phyloP scores from a whole-genome alignment of 2,888 invertebrate species.

The Yponomeuta sedellus region DNA sequence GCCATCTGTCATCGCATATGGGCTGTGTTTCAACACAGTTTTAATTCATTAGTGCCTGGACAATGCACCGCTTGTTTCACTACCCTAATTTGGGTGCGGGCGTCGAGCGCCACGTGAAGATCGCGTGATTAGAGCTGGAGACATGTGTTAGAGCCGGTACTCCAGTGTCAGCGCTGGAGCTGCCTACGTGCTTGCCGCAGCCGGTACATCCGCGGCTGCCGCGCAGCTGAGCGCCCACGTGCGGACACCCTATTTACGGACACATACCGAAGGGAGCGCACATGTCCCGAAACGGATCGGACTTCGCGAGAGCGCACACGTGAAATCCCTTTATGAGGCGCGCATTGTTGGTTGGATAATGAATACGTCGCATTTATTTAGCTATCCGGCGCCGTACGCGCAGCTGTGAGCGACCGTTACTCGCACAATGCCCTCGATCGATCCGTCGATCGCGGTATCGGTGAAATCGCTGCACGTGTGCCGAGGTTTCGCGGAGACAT shows the following conservation, averaged over 20 bases:
- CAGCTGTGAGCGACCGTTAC: slow-evolving; percentile 75
- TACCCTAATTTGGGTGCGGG: slow-evolving; percentile 38
- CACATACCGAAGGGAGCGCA: slow-evolving; percentile 70
- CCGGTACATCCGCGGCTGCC: slow-evolving; percentile 54
- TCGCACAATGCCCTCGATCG: slow-evolving; percentile 76
- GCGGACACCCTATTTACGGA: slow-evolving; percentile 76
- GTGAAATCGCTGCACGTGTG: slow-evolving; percentile 69
- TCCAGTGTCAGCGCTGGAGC: slow-evolving; percentile 36
- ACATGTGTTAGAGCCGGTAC: slow-evolving; percentile 17
- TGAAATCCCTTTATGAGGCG: slow-evolving; percentile 74
- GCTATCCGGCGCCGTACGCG: slow-evolving; percentile 68
- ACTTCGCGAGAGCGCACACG: slow-evolving; percentile 72
- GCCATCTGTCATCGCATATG: slow-evolving; percentile 74
- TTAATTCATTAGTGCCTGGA: slow-evolving; percentile 66
- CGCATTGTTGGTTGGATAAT: slow-evolving; percentile 70
- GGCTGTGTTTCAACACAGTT: slow-evolving; percentile 61
- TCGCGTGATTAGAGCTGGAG: slow-evolving; percentile 6
- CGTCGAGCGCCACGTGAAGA: slow-evolving; percentile 18
- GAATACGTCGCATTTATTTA: slow-evolving; percentile 75
- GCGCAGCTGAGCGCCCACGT: slow-evolving; percentile 73
- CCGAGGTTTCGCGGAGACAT: slow-evolving; percentile 51
- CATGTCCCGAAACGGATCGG: slow-evolving; percentile 74
- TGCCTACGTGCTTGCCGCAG: slow-evolving; percentile 63
- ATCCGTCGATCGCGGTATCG: slow-evolving; percentile 65
- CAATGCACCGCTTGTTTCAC: slow-evolving; percentile 51